These are phyloP conservation scores for Microcebus ravelobensis DNA, from an alignment of 2,113 vertebrate genomes.

Conservation along the genomic window DNA sequence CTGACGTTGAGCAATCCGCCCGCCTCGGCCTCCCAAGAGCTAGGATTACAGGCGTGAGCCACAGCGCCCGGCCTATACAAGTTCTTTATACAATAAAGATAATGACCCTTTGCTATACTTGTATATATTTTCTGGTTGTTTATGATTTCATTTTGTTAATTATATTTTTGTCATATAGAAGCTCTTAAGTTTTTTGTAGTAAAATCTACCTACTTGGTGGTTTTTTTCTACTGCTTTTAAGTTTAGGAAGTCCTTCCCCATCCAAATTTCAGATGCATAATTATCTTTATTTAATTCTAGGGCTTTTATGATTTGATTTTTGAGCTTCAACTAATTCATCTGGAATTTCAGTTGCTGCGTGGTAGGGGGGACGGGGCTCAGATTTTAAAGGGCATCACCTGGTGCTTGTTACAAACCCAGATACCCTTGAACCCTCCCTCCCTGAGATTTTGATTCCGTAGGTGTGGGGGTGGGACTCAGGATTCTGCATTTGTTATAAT, in stretches of 20 bases:
- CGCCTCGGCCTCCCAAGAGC: no score
- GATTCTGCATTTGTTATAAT: not conserved
- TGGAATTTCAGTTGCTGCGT: constrained; percentile 39
- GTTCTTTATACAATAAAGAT: not conserved
- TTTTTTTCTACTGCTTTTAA: constrained; percentile 14
- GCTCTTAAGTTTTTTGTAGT: not conserved
- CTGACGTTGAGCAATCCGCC: no score
- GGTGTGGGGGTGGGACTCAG: not conserved
- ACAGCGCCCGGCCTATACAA: no score
- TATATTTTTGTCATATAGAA: constrained; percentile 7
- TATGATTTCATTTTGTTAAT: constrained; percentile 35
- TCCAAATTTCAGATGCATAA: not conserved
- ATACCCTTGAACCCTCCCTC: not conserved
- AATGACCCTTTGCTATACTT: constrained; percentile 1
- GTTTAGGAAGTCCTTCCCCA: not conserved
- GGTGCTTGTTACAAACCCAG: not conserved
- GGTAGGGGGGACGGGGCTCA: not conserved
- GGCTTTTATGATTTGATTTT: constrained; percentile 4
- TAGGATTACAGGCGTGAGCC: no score
- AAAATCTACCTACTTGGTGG: not conserved
- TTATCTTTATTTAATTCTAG: constrained; percentile 25
- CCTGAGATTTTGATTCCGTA: not conserved
- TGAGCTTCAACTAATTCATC: constrained; percentile 21
- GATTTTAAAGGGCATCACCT: constrained; percentile 13
- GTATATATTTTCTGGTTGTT: not conserved